Base-by-base conservation (phyloP, 2,888 invertebrate species). In the Meandrusa payeni region DNA sequence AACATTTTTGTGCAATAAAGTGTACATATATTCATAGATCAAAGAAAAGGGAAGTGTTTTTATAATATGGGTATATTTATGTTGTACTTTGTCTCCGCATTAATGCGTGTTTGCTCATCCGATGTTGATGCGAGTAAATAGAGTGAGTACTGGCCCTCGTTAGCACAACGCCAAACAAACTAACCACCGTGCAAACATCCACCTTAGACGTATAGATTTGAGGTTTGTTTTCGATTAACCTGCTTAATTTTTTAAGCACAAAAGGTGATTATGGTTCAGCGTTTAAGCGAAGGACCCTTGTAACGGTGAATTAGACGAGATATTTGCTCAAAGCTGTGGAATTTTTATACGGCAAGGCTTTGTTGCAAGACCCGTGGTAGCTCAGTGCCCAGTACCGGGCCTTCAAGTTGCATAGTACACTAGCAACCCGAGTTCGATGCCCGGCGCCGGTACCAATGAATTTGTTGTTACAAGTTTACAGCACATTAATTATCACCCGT, bases 71-170 rank as follows among this genome's bases (percentile, higher is more conserved):
- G n/a, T n/a, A n/a, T n/a, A n/a, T n/a, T n/a, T n/a, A n/a, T n/a
- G n/a, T n/a, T n/a, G n/a, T n/a, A n/a, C n/a, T n/a, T n/a, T n/a
- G n/a, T 11, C 39, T 28, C 15, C 22, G 15, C 28, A 29, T 17
- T 41, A 34, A 28, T 10, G 34, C 22, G 5, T 41, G 41, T 34
- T 34, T 34, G 22, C 13, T 34, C 34, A 42, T 17, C 15, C 22
- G 23, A 17, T 36, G 36, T 42, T 36, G 36, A 23, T 17, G 36
- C 23, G 22, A 19, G 36, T 36, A 41, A 33, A 34, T 41, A 23
- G 22, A 34, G 34, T 41, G 34, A 28, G 11, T 20, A 27, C 33
- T 17, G 33, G 10, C 28, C 41, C 20, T 28, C 15, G 34, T 27
- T 41, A 41, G 11, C n/a, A 20, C 22, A 27, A 27, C n/a, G 19